Percentiles rank a stretch among this genome's conserved stretches.
phyloP scores from a whole-genome alignment of 2,888 invertebrate species.

The Lepidocyrtinus sp. region DNA sequence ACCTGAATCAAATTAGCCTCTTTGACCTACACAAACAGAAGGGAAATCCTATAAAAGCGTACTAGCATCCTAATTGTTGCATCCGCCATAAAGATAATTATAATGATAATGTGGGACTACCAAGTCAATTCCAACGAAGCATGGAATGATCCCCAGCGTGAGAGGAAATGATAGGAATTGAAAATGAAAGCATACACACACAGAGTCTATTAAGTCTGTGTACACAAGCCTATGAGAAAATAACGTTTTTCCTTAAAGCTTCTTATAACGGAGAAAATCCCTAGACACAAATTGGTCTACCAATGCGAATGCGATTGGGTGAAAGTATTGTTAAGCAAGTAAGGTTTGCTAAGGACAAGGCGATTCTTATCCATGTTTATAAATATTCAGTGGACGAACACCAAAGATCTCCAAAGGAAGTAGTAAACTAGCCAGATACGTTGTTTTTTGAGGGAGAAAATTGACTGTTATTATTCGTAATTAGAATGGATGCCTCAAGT shows the following conservation, averaged over 20 bases:
- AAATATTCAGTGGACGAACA: not conserved
- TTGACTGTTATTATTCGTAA: slow-evolving; percentile 69
- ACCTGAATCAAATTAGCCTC: not conserved
- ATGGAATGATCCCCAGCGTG: not conserved
- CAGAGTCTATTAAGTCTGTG: not conserved
- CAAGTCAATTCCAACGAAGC: not conserved
- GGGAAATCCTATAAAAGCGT: not conserved
- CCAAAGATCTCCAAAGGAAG: not conserved
- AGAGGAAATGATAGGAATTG: not conserved
- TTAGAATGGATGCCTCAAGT: slow-evolving; percentile 67
- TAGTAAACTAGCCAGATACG: not conserved
- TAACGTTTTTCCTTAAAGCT: not conserved
- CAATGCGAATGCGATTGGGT: not conserved
- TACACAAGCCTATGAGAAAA: not conserved
- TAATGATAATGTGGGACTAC: slow-evolving; percentile 26
- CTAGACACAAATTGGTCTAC: not conserved
- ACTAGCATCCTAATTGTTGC: slow-evolving; percentile 27
- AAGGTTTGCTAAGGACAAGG: not conserved
- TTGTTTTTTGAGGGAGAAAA: slow-evolving; percentile 41
- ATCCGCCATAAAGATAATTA: slow-evolving; percentile 35
- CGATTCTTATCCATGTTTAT: not conserved
- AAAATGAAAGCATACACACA: not conserved
- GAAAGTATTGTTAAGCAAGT: not conserved
- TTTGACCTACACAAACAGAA: not conserved
- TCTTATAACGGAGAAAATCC: not conserved